Evolutionary conservation across 2,113 vertebrate genomes (phyloP).

Genomic region (Nibea coibor): DNA sequence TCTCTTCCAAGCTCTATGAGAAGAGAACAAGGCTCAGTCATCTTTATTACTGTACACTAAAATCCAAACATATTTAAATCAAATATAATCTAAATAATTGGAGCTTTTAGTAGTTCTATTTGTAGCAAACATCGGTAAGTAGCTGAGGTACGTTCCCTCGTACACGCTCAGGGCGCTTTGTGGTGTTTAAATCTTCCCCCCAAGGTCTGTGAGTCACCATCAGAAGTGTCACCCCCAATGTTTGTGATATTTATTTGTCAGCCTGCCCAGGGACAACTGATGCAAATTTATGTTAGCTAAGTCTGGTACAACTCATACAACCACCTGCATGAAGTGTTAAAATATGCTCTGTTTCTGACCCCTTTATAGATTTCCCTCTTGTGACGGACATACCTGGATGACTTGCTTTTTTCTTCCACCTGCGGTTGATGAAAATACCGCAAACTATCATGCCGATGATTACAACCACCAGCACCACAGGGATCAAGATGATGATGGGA

Average conservation of each 20-base stretch:
- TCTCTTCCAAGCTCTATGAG: conserved; percentile 62
- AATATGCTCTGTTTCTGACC: background rate
- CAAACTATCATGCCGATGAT: conserved; percentile 55
- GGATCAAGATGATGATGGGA: conserved; percentile 61
- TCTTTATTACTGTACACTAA: background rate
- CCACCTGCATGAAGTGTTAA: too few relatives aligned
- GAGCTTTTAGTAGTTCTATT: too few relatives aligned
- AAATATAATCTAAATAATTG: background rate
- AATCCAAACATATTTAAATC: background rate
- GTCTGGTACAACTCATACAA: too few relatives aligned
- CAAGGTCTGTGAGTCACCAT: too few relatives aligned
- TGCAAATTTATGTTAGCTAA: too few relatives aligned
- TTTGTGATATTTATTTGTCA: too few relatives aligned
- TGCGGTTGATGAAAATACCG: conserved; percentile 55
- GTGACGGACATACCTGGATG: conserved; percentile 54
- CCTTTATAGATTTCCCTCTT: background rate
- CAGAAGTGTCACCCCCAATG: too few relatives aligned
- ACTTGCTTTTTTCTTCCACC: conserved; percentile 35
- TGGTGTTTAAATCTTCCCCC: too few relatives aligned
- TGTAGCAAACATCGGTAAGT: too few relatives aligned
- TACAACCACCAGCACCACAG: conserved; percentile 58
- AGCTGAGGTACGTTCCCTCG: too few relatives aligned
- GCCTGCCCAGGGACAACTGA: too few relatives aligned
- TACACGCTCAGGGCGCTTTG: too few relatives aligned
- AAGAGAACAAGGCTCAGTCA: conserved; percentile 7